Evolutionary conservation across 2,888 invertebrate genomes (phyloP), one percentile per base, ranked within the genome.

Genomic region (Automeris io): DNA sequence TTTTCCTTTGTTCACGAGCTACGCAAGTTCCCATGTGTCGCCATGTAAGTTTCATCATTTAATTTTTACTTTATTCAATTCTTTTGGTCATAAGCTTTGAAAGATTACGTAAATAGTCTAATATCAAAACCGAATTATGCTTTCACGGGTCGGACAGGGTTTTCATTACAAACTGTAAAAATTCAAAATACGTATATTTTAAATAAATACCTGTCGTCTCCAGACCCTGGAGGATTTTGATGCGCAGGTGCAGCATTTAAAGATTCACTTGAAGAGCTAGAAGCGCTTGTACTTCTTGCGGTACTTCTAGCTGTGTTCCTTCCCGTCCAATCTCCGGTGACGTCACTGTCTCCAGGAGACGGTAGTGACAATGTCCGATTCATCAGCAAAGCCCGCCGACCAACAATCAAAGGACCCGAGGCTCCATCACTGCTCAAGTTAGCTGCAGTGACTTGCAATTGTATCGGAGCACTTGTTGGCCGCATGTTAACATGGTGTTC

Each of bases 401-500:
- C 85, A 6, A 85, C 73, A 35, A 86, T 83, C 35, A 85, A 58
- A 9, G 85, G 86, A 1, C 81, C 81, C 5, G 85, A 77, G 11
- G 75, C 64, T 9, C 76, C 76, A 48, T 79, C 81, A 37, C 65
- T 71, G 46, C 71, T 82, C n/a, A 85, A 55, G 63, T 83, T 83
- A 1, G 83, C 79, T 13, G 85, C 80, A 9, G 83, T 81, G 29
- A 85, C 78, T 66, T 85, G 85, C 45, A 85, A 60, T 52, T 85
- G 85, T 58, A 86, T 79, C 2, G 86, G 86, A 7, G 83, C 80
- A 51, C 82, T 85, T 0, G 82, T 82, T 19, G 86, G 86, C 24
- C 85, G 62, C 72, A 82, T 71, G 41, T 85, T 81, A 26, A 82
- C 76, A 44, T 83, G 76, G 51, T 81, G 81, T 44, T 86, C 86